Evolutionary conservation across 2,888 invertebrate species (phyloP).

Genomic region (Lissocephala sabroskyi): DNA sequence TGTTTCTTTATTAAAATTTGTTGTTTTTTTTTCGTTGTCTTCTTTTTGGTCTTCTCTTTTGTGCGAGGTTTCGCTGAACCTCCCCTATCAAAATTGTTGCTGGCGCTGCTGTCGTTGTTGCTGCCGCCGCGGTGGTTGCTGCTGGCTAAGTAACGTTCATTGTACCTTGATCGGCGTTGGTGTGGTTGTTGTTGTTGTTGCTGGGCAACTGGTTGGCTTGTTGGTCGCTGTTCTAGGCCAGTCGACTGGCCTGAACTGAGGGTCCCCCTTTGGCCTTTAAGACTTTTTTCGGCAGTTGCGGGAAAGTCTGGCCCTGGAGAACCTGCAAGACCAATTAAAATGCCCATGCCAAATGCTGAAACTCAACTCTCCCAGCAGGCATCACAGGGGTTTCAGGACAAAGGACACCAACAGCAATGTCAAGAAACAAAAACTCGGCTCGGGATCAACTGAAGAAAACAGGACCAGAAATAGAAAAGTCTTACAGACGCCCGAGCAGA

Average conservation of each 20-base stretch:
- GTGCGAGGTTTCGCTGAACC: constrained; percentile 48
- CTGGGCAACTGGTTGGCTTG: constrained; percentile 9
- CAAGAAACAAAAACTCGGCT: neutral
- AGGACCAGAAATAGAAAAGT: no score
- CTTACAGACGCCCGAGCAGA: neutral
- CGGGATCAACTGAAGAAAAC: neutral
- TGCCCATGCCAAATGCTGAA: no score
- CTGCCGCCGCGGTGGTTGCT: constrained; percentile 24
- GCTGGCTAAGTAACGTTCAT: constrained; percentile 25
- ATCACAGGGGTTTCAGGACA: no score
- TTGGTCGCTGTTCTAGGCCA: constrained; percentile 47
- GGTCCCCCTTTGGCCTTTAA: constrained; percentile 15
- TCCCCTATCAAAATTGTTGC: constrained; percentile 47
- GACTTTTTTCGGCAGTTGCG: constrained; percentile 29
- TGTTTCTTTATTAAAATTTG: constrained; percentile 61
- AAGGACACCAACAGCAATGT: neutral
- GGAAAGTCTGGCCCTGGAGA: no score
- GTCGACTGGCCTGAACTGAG: constrained; percentile 27
- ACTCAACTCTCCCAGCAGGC: no score
- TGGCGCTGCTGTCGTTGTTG: constrained; percentile 37
- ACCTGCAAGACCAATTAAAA: no score
- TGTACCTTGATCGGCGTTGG: constrained; percentile 45
- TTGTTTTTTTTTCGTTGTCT: constrained; percentile 19
- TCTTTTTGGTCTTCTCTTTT: neutral
- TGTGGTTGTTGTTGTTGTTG: constrained; percentile 18